phyloP scores from a whole-genome alignment of 2,797 vertebrate species.

The Crenuchus spilurus region DNA sequence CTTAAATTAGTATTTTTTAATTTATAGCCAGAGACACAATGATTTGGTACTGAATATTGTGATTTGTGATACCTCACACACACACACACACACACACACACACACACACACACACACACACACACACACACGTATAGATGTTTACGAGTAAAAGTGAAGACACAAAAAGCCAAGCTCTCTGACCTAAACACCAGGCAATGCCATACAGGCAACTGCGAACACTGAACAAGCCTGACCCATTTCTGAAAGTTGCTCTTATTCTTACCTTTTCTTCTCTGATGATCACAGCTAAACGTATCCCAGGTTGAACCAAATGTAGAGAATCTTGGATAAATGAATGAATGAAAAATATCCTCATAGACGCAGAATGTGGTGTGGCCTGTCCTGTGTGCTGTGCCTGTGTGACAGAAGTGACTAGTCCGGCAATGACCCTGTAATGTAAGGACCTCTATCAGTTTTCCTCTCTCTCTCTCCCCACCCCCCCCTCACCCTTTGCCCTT shows the following conservation, averaged over 20 bases:
- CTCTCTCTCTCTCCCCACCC: constrained; percentile 56
- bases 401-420: constrained; percentile 69
- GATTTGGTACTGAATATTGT: too few relatives aligned
- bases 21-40: too few relatives aligned
- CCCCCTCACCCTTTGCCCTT: constrained; percentile 75
- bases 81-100: too few relatives aligned
- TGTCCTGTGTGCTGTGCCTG: constrained; percentile 50
- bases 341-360: constrained; percentile 45
- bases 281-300: constrained; percentile 50
- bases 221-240: neutral
- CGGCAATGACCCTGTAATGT: constrained; percentile 63
- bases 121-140: too few relatives aligned
- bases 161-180: neutral
- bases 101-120: too few relatives aligned
- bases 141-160: too few relatives aligned
- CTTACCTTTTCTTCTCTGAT: constrained; percentile 27
- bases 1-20: too few relatives aligned
- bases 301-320: constrained; percentile 37
- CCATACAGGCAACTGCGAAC: neutral
- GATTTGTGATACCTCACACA: too few relatives aligned
- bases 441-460: constrained; percentile 44
- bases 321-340: constrained; percentile 26
- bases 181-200: constrained; percentile 1
- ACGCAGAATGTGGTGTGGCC: constrained; percentile 51
- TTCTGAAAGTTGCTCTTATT: neutral